Conservation (phyloP, 2,888 invertebrate genomes). For the Parnassius orleans region DNA sequence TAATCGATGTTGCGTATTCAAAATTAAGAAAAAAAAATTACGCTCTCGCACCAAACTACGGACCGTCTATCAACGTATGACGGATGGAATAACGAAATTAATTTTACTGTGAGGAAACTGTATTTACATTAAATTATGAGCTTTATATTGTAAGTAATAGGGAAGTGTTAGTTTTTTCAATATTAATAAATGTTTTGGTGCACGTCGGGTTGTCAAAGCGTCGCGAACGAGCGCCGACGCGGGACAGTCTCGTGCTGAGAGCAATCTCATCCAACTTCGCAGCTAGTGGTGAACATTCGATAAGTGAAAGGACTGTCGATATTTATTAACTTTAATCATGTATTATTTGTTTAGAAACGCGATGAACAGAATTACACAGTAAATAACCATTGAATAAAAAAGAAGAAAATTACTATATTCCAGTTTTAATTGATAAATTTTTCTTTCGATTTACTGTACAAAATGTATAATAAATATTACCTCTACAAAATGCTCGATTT, state of each 20-base stretch:
- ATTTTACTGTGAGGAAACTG: slow-evolving; percentile 30
- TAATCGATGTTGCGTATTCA: slow-evolving; percentile 70
- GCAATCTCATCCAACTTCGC: slow-evolving; percentile 73
- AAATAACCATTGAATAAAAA: too few relatives aligned
- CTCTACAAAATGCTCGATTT: too few relatives aligned
- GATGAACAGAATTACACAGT: too few relatives aligned
- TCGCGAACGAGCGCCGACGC: slow-evolving; percentile 79
- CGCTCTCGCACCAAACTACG: slow-evolving; percentile 60
- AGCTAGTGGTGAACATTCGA: slow-evolving; percentile 48
- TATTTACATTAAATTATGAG: slow-evolving; percentile 30
- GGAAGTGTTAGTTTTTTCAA: slow-evolving; percentile 32
- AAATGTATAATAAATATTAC: too few relatives aligned
- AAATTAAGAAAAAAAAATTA: slow-evolving; percentile 56
- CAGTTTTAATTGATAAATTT: too few relatives aligned
- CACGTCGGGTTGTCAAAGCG: slow-evolving; percentile 79
- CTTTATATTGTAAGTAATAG: slow-evolving; percentile 36
- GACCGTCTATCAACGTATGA: slow-evolving; percentile 78
- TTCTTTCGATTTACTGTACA: too few relatives aligned
- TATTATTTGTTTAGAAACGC: not conserved
- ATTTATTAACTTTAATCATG: slow-evolving; percentile 6
- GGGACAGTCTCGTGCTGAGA: slow-evolving; percentile 81
- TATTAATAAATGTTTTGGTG: slow-evolving; percentile 35
- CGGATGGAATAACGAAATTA: slow-evolving; percentile 41
- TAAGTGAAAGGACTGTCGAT: slow-evolving; percentile 41
- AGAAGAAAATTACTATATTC: too few relatives aligned